Base-by-base conservation (phyloP, 2,113 vertebrate genomes). In the Ornithorhynchus anatinus region DNA sequence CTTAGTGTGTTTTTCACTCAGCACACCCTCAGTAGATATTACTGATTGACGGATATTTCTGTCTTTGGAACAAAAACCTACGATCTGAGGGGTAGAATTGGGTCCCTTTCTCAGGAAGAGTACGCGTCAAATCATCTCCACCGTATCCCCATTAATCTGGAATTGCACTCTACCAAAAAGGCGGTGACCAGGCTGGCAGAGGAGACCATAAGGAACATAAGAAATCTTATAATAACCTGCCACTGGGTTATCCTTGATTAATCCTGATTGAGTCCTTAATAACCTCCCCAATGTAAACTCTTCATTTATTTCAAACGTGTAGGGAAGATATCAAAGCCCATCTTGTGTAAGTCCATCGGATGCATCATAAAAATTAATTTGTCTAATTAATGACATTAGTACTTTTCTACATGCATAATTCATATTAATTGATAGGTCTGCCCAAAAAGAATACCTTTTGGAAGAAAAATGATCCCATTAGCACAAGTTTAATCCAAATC, bases 301-400 rank as follows among this genome's bases (percentile, higher is more conserved):
- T 90, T 91, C 88, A 91, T 92, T 93, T 90, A 79, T 92, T 92
- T 90, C 78, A 81, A 90, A 89, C 86, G 37, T 35, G 0, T 59
- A 81, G 89, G 87, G 78, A 89, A 84, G 83, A 81, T 91, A 90
- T 93, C 91, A 80, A 82, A 68, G 72, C 88, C 85, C 91, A 93
- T 94, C 92, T 93, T 85, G 74, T 94, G 91, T 94, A 91, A 93
- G 92, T 93, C 93, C 91, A 92, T 88, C 92, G 92, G 89, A 91
- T 93, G 91, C 90, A 90, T 95, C 94, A 94, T 92, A 94, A 94
- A 95, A 96, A 96, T 95, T 95, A 98, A 98, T 98, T 97, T 96
- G 94, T 95, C 93, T 95, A 97, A 97, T 98, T 97, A 98, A 98
- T 97, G 95, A 95, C 94, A 96, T 97, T 94, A 96, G 94, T 96